These are phyloP conservation scores for Aldrovandia affinis DNA, from an alignment of 2,797 vertebrate genomes.

Conservation along the genomic window DNA sequence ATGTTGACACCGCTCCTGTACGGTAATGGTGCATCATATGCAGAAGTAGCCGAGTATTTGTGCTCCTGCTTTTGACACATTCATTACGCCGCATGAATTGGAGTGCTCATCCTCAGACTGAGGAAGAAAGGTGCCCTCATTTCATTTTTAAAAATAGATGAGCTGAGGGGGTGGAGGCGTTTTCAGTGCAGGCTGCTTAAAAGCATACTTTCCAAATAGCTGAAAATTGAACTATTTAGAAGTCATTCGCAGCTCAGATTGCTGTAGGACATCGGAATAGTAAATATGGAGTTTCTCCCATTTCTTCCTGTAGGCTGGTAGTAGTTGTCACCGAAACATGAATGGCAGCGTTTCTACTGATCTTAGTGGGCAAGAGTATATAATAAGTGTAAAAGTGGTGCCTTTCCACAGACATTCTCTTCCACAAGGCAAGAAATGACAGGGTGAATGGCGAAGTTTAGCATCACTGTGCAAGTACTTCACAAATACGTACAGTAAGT, in stretches of 20 bases:
- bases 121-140: slow-evolving; percentile 4
- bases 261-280: background rate
- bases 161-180: background rate
- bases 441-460: background rate
- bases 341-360: background rate
- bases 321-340: background rate
- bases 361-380: background rate
- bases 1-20: background rate
- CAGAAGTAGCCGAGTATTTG: background rate
- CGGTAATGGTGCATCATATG: background rate
- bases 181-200: background rate
- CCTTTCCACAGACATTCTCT: background rate
- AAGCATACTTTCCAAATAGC: background rate
- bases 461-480: background rate
- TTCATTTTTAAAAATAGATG: slow-evolving; percentile 18
- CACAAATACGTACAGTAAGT: background rate
- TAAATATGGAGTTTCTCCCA: background rate
- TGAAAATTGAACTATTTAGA: background rate
- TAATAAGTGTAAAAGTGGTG: background rate
- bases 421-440: background rate
- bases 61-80: background rate
- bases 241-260: background rate
- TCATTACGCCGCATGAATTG: background rate
- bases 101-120: background rate
- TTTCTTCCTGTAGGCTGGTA: background rate